Conservation (phyloP, 2,797 vertebrate genomes). For the Acridotheres tristis region DNA sequence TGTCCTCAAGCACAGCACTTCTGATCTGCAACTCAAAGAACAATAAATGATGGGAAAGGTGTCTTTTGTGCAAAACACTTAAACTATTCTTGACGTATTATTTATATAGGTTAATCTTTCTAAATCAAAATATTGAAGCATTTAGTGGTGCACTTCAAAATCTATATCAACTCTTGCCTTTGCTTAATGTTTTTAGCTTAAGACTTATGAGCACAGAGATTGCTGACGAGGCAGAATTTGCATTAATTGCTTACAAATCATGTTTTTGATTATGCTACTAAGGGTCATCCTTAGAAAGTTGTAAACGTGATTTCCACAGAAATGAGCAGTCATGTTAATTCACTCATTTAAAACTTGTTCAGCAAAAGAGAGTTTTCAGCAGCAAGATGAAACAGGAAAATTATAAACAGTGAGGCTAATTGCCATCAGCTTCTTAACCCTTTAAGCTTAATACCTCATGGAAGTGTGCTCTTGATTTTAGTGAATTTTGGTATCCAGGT, state of each 20-base stretch:
- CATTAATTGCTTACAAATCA: conserved; percentile 17
- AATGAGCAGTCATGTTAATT: conserved; percentile 22
- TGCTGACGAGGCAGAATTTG: conserved; percentile 17
- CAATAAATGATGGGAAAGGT: not conserved
- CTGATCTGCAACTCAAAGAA: not conserved
- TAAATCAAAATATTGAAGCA: conserved; percentile 20
- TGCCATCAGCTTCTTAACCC: not conserved
- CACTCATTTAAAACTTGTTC: conserved; percentile 7
- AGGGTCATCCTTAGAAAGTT: conserved; percentile 1
- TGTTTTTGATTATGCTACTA: conserved; percentile 35
- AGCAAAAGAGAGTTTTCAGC: not conserved
- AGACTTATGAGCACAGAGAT: not conserved
- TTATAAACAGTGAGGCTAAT: not conserved
- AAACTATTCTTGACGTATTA: not conserved
- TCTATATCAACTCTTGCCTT: not conserved
- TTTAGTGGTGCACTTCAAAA: not conserved
- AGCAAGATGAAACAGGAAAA: not conserved
- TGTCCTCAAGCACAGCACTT: not conserved
- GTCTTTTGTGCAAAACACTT: not conserved
- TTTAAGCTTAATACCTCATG: not conserved
- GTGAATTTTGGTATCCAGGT: not conserved
- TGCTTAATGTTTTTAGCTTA: not conserved
- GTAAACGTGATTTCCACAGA: not conserved
- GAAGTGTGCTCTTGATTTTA: not conserved
- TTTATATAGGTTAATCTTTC: conserved; percentile 29